Evolutionary conservation across 2,797 vertebrate genomes (phyloP), one percentile per base, ranked within the genome.

Genomic region (Erethizon dorsatum): DNA sequence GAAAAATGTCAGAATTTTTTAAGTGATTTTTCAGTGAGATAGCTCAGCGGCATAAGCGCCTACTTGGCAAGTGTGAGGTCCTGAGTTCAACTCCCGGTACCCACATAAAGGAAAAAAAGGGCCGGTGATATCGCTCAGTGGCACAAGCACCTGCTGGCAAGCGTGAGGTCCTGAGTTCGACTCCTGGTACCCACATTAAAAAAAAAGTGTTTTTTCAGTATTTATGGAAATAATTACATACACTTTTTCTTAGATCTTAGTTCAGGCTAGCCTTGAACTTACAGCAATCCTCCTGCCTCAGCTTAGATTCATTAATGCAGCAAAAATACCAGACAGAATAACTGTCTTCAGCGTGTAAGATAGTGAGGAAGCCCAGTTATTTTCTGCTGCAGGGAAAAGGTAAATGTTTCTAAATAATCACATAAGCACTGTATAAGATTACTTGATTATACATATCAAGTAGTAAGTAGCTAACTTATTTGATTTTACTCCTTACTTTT

Each of bases 331-430:
- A 92, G 77, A 37, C 24, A 18, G n/a, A 69, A 57, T 85, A 96
- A 88, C 31, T 84, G 45, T 67, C 92, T 90, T 84, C 45, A 90
- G 73, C 17, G 20, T 87, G 12, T 75, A 71, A 2, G 15, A 37
- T 31, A 61, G 28, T 67, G 61, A 61, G 59, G 77, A 96, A 96
- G 75, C 22, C 45, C 15, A 50, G 18, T 91, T 89, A 56, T 93
- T 69, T 93, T 89, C 54, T 88, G 33, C 5, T 85, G 41, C 47
- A 84, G 37, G 54, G 84, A 95, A 94, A 97, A 90, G n/a, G 12
- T 88, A 91, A 79, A 63, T 67, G 47, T 69, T 88, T 95, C 73
- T 63, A 92, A 91, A 86, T 18, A 94, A 96, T 87, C 85, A 97
- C 31, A 83, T 82, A 91, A 96, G 47, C 61, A 85, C 31, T 82